Percentiles rank a stretch among this genome's conserved stretches.
Evolutionary conservation across 2,113 vertebrate genomes (phyloP).

Genomic region (Embiotoca jacksoni): DNA sequence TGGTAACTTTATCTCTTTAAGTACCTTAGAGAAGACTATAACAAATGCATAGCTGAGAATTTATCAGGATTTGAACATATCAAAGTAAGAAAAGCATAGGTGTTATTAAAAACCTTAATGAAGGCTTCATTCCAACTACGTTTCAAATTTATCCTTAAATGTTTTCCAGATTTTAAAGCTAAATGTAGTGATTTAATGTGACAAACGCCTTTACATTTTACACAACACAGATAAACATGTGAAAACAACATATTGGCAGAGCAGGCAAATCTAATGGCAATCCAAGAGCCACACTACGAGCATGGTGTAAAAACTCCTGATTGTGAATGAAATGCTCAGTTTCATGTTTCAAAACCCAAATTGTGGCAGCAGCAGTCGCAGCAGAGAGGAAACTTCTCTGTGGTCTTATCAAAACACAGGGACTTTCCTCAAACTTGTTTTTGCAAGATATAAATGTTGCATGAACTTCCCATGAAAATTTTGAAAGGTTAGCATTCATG

Average conservation of each 20-base stretch:
- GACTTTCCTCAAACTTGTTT: slow-evolving; percentile 62
- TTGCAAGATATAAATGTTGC: slow-evolving; percentile 30
- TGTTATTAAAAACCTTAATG: neutral
- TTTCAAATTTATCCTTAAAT: neutral
- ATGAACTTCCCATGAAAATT: slow-evolving; percentile 7
- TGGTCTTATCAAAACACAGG: slow-evolving; percentile 26
- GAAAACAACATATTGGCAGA: neutral
- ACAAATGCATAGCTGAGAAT: neutral
- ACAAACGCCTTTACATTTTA: neutral
- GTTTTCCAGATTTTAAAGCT: neutral
- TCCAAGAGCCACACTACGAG: neutral
- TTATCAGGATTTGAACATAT: neutral
- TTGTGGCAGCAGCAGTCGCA: neutral
- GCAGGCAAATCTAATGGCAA: no score
- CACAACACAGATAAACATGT: neutral
- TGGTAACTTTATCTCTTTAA: slow-evolving; percentile 7
- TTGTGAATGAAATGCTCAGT: neutral
- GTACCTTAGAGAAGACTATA: neutral
- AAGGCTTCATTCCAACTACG: slow-evolving; percentile 9
- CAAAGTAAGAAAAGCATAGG: neutral
- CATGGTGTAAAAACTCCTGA: no score
- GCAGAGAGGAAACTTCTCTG: slow-evolving; percentile 33
- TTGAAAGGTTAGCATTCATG: neutral
- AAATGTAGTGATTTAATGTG: neutral
- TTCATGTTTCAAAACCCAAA: slow-evolving; percentile 17